Evolutionary conservation across 1,140 invertebrate genomes (phyloP).

Genomic region (Diorhabda sublineata): DNA sequence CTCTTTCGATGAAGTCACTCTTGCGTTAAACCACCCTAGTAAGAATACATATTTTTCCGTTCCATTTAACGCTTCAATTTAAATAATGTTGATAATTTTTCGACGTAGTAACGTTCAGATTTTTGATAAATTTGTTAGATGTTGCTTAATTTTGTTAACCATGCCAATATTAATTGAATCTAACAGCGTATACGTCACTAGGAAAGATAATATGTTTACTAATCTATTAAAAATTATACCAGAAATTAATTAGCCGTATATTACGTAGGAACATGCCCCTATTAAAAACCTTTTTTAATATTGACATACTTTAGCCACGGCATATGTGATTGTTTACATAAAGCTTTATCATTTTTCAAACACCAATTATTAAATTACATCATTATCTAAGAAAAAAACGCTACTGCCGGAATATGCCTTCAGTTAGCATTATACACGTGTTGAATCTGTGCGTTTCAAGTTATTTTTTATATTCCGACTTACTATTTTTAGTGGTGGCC

Average conservation of each 20-base stretch:
- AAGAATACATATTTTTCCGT: too few species aligned
- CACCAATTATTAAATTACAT: background rate
- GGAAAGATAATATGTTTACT: too few species aligned
- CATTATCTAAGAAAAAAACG: background rate
- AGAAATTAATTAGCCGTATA: background rate
- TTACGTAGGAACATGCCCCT: background rate
- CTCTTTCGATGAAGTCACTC: too few species aligned
- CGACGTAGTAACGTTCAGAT: too few species aligned
- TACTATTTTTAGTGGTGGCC: background rate
- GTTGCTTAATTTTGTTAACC: too few species aligned
- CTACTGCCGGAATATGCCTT: background rate
- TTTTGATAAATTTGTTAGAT: too few species aligned
- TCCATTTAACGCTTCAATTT: too few species aligned
- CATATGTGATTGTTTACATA: background rate
- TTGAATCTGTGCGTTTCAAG: background rate
- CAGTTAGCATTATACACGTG: background rate
- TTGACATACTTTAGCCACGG: background rate
- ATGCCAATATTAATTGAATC: too few species aligned
- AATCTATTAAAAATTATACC: background rate
- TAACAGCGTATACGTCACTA: too few species aligned
- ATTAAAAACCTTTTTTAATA: background rate
- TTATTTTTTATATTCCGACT: background rate
- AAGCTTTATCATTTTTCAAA: background rate
- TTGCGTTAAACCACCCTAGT: too few species aligned
- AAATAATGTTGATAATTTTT: too few species aligned